Percentiles rank a stretch among this genome's conserved stretches.
These are phyloP conservation scores for Galerucella nymphaeae DNA, from an alignment of 2,888 invertebrate species.

Conservation along the genomic window DNA sequence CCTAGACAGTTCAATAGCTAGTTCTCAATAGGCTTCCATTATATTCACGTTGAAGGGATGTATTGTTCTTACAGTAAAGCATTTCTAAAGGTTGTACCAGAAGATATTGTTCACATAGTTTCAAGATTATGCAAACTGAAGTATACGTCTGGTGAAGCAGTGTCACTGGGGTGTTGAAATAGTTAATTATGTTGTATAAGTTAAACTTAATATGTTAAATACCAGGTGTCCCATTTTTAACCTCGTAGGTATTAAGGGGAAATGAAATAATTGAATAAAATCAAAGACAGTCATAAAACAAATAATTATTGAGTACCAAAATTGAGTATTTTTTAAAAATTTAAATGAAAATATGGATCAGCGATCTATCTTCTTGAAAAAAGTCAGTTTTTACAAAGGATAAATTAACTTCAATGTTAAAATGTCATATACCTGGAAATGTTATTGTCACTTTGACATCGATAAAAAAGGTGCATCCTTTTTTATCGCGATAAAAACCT, in stretches of 20 bases:
- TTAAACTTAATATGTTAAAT: neutral
- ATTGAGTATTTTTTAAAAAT: too few species aligned
- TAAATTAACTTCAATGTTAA: too few species aligned
- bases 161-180: neutral
- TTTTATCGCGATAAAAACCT: too few species aligned
- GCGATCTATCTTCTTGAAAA: too few species aligned
- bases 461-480: too few species aligned
- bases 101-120: conserved; percentile 23
- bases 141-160: neutral
- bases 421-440: too few species aligned
- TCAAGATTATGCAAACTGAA: conserved; percentile 18
- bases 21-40: conserved; percentile 27
- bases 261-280: neutral
- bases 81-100: conserved; percentile 18
- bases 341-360: too few species aligned
- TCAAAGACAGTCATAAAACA: too few species aligned
- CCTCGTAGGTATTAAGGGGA: neutral
- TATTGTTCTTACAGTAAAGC: conserved; percentile 25
- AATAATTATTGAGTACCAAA: too few species aligned
- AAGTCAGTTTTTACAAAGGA: too few species aligned
- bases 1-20: conserved; percentile 30
- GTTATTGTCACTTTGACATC: too few species aligned
- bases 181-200: neutral
- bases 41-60: conserved; percentile 30
- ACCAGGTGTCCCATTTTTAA: neutral